Conservation (phyloP, 2,113 vertebrate genomes). For the Centropristis striata region DNA sequence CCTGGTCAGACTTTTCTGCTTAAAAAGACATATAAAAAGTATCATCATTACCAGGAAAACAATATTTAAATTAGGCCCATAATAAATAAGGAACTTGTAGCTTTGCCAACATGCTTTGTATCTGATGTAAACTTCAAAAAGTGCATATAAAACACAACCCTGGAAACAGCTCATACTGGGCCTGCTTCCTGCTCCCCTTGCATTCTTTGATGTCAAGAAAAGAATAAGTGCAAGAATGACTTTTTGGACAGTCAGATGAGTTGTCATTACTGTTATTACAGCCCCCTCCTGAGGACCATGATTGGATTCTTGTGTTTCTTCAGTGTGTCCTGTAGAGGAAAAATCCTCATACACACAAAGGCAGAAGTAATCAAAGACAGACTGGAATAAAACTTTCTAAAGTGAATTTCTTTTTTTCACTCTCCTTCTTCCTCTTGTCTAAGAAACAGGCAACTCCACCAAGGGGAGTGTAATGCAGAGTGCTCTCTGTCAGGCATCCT, state of each 20-base stretch:
- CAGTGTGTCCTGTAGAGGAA: slow-evolving; percentile 30
- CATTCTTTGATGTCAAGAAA: slow-evolving; percentile 50
- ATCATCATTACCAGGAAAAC: no score
- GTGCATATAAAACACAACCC: slow-evolving; percentile 3
- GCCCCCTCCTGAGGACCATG: slow-evolving; percentile 47
- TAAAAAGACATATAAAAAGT: no score
- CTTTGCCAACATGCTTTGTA: neutral
- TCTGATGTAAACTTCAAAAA: slow-evolving; percentile 27
- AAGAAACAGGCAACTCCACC: slow-evolving; percentile 56
- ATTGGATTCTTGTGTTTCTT: slow-evolving; percentile 61
- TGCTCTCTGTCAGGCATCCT: slow-evolving; percentile 61
- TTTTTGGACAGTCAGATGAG: slow-evolving; percentile 36
- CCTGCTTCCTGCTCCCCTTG: slow-evolving; percentile 1
- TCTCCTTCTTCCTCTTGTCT: slow-evolving; percentile 38
- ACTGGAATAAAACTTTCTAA: slow-evolving; percentile 62
- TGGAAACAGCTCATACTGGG: slow-evolving; percentile 25
- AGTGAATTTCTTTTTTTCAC: slow-evolving; percentile 42
- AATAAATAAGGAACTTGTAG: slow-evolving; percentile 6
- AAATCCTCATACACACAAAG: slow-evolving; percentile 53
- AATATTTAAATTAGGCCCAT: no score
- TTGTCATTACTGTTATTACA: slow-evolving; percentile 21
- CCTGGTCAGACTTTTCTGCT: no score
- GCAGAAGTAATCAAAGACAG: slow-evolving; percentile 66
- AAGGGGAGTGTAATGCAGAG: slow-evolving; percentile 67
- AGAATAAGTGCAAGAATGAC: slow-evolving; percentile 14